Evolutionary conservation across 1,140 invertebrate genomes (phyloP), one percentile per base, ranked within the genome.

Genomic region (Periplaneta americana): DNA sequence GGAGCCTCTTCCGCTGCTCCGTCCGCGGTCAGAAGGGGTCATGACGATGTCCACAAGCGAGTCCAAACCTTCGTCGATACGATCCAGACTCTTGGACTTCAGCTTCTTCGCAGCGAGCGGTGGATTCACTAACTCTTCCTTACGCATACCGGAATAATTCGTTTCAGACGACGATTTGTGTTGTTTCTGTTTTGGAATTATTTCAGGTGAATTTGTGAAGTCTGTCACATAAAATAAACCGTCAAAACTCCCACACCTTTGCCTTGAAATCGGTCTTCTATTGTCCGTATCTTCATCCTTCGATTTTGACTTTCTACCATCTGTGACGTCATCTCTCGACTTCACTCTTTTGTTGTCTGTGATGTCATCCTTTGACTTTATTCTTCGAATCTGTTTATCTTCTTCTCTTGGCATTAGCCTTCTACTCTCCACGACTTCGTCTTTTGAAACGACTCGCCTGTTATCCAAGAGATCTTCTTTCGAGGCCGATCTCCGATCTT

Each of bases 51-150:
- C 92, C 0, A 94, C 91, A 89, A 94, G 91, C 1, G 93, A 91
- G 82, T 95, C 93, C 0, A 94, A 85, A 15, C 93, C 93, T 84
- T 95, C 94, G 84, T 95, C 94, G 9, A 96, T 93, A 78, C 94
- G 91, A 82, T 96, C 94, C 36, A 95, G 87, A 81, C 94, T 95
- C 87, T 95, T 96, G 2, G 93, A 81, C 39, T 75, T 77, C 34
- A 37, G 75, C 18, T 37, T 66, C n/a, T 66, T 66, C 28, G 48
- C 6, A n/a, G 48, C 22, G 10, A 66, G 22, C 28, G 48, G 13
- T 66, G 48, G 48, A 28, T 66, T 66, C 28, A 66, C 48, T n/a
- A 66, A 11, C 28, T 66, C 48, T n/a, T 66, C n/a, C n/a, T 48
- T 48, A 3, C 13, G 22, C 1, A n/a, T n/a, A 8, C 48, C 22